Evolutionary conservation across 2,888 invertebrate genomes (phyloP), one percentile per base, ranked within the genome.

Genomic region (Parthenolecanium corni): DNA sequence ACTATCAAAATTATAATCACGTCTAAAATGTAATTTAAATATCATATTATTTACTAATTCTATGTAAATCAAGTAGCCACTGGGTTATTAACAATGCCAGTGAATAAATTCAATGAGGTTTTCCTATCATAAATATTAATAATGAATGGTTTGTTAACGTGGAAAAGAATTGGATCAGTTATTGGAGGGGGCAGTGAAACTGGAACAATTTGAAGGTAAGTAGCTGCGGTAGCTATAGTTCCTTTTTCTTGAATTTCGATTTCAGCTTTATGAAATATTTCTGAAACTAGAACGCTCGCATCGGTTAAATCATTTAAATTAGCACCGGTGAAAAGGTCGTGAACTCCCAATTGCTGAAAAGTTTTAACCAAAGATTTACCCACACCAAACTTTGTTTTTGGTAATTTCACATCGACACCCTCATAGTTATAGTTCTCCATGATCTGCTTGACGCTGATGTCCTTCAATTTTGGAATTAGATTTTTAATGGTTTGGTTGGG

Each of bases 351-450:
- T 6, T 31, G 31, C 9, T 31, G 4, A 4, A 31, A 9, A 0
- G 67, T 67, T 0, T 79, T 77, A 64, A 76, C 71, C 70, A 89
- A 89, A 65, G 89, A 74, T 0, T 82, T 77, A 1, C 72, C 71
- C 0, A 86, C 70, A 0, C 85, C 85, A 63, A 88, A 70, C 2
- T 72, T 70, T 66, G 20, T 78, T 9, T 31, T 31, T 31, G 31
- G 31, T 9, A 31, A 9, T 9, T 31, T 31, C 5, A 31, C 5
- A 9, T 31, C 31, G 4, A 31, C 31, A n/a, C n/a, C n/a, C n/a
- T n/a, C n/a, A n/a, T n/a, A n/a, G n/a, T n/a, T n/a, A 9, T 4
- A 4, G 9, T 31, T 31, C 9, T 31, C 9, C 31, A 31, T 31
- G 9, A 31, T 31, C 9, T 31, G 5, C 9, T 31, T 31, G 31